Base-by-base conservation (phyloP, 2,888 invertebrate species). In the Quadroppia sp. region DNA sequence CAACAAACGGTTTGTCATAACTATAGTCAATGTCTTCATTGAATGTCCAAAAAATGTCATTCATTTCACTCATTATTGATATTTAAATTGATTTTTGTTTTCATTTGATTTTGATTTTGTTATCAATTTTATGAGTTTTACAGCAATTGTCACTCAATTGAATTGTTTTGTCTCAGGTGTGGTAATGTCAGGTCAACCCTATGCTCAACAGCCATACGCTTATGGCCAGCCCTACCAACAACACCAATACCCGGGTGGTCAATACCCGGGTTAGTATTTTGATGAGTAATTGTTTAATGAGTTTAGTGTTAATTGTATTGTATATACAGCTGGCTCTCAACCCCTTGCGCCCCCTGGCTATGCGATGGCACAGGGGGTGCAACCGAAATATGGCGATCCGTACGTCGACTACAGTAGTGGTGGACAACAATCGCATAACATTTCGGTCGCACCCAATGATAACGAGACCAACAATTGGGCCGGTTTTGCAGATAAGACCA, bases 401-500 rank as follows among this genome's bases (percentile, higher is more conserved):
- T 28, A 32, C 36, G 70, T 45, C 11, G 32, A 32, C 30, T 50
- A 45, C 11, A 69, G 40, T n/a, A 40, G 30, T 11, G 45, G 70
- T 0, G 40, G 40, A 2, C 25, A 2, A 3, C 25, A 2, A 3
- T 36, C 61, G 9, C 61, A 64, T 13, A 64, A 64, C 15, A 36
- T 64, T 13, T 36, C 61, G n/a, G 36, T 64, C 3, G n/a, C 36
- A 2, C 32, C 70, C n/a, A 70, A 32, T 32, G 70, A 48, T n/a
- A 13, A n/a, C 13, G 28, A 50, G 40, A 36, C 20, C 25, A 50
- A 30, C 70, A n/a, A 45, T 70, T 75, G 76, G 74, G 67, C 71
- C 23, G 75, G 74, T 17, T 76, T 77, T 71, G 67, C 76, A 9
- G 76, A 77, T 45, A 77, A 77, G 71, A 76, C 74, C 53, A 76